A percentile compares a stretch with the other conserved stretches of the same genome.
phyloP scores from a whole-genome alignment of 1,140 invertebrate genomes.

The Zaprionus gabonicus region DNA sequence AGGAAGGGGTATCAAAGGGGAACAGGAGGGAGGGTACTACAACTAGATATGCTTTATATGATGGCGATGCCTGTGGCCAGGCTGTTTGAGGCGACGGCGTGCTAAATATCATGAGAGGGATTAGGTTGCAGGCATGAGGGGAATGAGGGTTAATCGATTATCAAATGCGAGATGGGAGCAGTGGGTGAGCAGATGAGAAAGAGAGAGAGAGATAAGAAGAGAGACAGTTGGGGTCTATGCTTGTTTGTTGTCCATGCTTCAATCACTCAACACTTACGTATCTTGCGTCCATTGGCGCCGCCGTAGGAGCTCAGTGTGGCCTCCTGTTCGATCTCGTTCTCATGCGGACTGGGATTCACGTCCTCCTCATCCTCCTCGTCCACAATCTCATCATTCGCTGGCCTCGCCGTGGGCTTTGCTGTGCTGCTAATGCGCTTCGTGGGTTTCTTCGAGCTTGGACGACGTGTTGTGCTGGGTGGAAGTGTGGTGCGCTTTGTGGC shows the following conservation, averaged over 20 bases:
- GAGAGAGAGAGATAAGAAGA: slow-evolving; percentile 68
- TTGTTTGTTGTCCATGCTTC: slow-evolving; percentile 47
- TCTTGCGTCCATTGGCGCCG: slow-evolving; percentile 84
- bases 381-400: slow-evolving; percentile 64
- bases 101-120: slow-evolving; percentile 51
- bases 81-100: slow-evolving; percentile 64
- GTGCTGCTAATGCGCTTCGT: slow-evolving; percentile 61
- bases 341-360: slow-evolving; percentile 83
- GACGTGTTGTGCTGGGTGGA: slow-evolving; percentile 61
- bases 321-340: slow-evolving; percentile 85
- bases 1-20: not conserved
- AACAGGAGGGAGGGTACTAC: not conserved
- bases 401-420: slow-evolving; percentile 57
- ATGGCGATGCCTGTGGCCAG: slow-evolving; percentile 45
- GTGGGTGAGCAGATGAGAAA: slow-evolving; percentile 45
- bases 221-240: slow-evolving; percentile 75
- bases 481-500: slow-evolving; percentile 58
- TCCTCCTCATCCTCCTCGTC: slow-evolving; percentile 85
- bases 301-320: slow-evolving; percentile 85
- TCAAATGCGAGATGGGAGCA: slow-evolving; percentile 49
- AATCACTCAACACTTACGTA: slow-evolving; percentile 86
- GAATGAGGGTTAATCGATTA: slow-evolving; percentile 13
- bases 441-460: slow-evolving; percentile 85
- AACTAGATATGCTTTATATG: slow-evolving; percentile 48
- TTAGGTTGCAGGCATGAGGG: slow-evolving; percentile 26